Conservation (phyloP, 2,113 vertebrate genomes). For the Dolichotis patagonum region DNA sequence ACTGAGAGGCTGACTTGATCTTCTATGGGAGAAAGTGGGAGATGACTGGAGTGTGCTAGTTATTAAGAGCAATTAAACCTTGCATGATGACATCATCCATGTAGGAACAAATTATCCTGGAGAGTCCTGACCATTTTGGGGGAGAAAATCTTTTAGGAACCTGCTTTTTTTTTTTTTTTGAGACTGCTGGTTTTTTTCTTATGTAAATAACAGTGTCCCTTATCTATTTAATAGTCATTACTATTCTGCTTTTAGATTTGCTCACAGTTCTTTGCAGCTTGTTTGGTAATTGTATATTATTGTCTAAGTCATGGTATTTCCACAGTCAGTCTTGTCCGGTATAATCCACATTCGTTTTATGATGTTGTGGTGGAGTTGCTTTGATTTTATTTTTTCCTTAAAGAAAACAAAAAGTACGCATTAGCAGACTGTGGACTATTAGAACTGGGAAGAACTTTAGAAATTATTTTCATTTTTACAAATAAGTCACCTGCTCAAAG, state of each 20-base stretch:
- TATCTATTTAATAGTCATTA: background rate
- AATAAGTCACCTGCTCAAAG: background rate
- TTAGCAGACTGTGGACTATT: background rate
- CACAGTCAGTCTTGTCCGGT: background rate
- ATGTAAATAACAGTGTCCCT: conserved; percentile 24
- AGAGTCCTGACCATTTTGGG: conserved; percentile 75
- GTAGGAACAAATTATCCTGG: conserved; percentile 82
- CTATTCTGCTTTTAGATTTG: background rate
- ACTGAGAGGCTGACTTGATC: conserved; percentile 85
- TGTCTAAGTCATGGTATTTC: background rate
- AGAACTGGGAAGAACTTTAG: conserved; percentile 34
- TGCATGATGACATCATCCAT: conserved; percentile 79
- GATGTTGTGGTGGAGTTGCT: background rate
- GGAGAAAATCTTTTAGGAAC: conserved; percentile 66
- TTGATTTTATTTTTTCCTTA: background rate
- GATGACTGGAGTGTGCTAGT: conserved; percentile 78
- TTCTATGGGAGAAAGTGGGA: conserved; percentile 84
- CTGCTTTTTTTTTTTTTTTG: conserved; percentile 31
- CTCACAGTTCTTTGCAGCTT: background rate
- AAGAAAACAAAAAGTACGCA: conserved; percentile 27
- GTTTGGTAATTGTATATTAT: background rate
- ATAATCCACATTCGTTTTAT: background rate
- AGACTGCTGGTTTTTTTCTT: background rate
- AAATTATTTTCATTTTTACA: conserved; percentile 39
- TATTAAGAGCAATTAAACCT: conserved; percentile 82